These are phyloP conservation scores for Tiliacea aurago DNA, from an alignment of 2,888 invertebrate species.

Conservation along the genomic window DNA sequence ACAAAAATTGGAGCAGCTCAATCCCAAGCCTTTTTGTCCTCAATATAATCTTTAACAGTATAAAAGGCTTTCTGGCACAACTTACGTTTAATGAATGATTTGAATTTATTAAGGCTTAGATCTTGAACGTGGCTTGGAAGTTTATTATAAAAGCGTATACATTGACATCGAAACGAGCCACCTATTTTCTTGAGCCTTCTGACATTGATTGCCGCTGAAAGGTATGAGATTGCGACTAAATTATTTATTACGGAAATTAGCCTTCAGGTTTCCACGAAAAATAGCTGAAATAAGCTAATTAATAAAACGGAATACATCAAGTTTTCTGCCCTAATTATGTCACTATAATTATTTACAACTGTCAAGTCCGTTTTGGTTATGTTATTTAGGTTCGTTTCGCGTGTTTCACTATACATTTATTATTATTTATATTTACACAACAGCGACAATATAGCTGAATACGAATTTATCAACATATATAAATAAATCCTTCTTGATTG, in stretches of 20 bases:
- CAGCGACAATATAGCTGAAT: conserved; percentile 30
- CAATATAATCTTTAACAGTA: too few relatives aligned
- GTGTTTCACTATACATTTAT: conserved; percentile 46
- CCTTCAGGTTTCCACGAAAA: not conserved
- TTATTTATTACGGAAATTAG: not conserved
- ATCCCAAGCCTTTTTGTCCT: too few relatives aligned
- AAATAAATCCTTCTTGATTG: conserved; percentile 1
- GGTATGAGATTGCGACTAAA: not conserved
- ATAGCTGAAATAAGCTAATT: not conserved
- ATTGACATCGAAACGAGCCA: too few relatives aligned
- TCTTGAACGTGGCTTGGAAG: too few relatives aligned
- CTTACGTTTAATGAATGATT: too few relatives aligned
- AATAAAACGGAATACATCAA: conserved; percentile 29
- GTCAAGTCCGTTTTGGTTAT: conserved; percentile 53
- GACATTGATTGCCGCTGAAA: not conserved
- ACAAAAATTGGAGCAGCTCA: too few relatives aligned
- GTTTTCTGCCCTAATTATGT: conserved; percentile 52
- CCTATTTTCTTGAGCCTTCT: not conserved
- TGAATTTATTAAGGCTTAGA: too few relatives aligned
- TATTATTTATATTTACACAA: conserved; percentile 50
- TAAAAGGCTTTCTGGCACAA: too few relatives aligned
- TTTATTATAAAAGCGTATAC: too few relatives aligned
- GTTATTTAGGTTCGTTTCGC: conserved; percentile 63
- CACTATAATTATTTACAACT: conserved; percentile 56
- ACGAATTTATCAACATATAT: conserved; percentile 38